phyloP scores from a whole-genome alignment of 2,888 invertebrate genomes.

The Clanis bilineata region DNA sequence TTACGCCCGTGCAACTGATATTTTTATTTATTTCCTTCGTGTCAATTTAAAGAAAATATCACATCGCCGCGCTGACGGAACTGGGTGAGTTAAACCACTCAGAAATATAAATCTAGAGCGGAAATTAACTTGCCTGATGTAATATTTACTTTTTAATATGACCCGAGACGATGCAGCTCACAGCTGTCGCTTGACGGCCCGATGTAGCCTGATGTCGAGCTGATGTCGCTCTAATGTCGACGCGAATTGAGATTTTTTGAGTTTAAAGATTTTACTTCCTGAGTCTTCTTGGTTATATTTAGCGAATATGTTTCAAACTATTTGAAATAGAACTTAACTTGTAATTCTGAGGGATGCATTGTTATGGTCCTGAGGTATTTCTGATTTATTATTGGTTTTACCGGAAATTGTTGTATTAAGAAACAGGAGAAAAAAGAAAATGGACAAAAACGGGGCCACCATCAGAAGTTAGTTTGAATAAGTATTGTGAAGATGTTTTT shows the following conservation, averaged over 20 bases:
- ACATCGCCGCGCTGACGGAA: neutral
- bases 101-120: slow-evolving; percentile 2
- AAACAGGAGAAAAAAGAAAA: no score
- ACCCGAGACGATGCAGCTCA: neutral
- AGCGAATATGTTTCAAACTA: no score
- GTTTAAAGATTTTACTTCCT: no score
- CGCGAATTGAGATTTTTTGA: neutral
- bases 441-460: no score
- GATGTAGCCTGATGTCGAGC: neutral
- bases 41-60: neutral
- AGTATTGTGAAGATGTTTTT: no score
- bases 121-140: slow-evolving; percentile 13
- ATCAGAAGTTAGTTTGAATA: no score
- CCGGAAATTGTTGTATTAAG: no score
- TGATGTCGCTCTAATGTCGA: neutral
- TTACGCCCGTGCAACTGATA: neutral
- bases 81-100: neutral
- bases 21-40: neutral
- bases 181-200: neutral
- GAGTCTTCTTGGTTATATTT: no score
- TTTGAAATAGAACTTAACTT: no score
- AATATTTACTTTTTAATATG: slow-evolving; percentile 5
- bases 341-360: no score
- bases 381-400: no score
- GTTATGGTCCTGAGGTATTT: no score